Evolutionary conservation across 2,888 invertebrate species (phyloP).

Genomic region (Subacronicta megacephala): DNA sequence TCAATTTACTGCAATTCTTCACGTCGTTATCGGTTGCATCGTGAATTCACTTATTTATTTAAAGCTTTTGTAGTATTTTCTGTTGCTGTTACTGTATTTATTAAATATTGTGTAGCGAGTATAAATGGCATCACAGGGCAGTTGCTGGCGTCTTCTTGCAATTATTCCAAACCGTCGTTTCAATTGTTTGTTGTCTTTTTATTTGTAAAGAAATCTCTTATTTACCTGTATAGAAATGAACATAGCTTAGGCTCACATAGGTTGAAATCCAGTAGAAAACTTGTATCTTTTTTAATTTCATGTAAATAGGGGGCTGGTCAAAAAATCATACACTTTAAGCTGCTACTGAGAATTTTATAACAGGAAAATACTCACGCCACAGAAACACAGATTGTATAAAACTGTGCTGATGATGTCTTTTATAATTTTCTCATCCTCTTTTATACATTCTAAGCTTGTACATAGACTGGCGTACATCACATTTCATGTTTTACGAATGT

Average conservation of each 20-base stretch:
- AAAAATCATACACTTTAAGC: too few relatives aligned
- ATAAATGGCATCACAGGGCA: neutral
- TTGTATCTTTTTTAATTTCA: too few relatives aligned
- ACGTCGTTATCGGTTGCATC: conserved; percentile 34
- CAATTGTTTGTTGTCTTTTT: neutral
- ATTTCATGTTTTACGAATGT: conserved; percentile 59
- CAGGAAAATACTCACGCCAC: too few relatives aligned
- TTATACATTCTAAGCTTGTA: conserved; percentile 13
- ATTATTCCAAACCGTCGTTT: neutral
- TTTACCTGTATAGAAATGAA: too few relatives aligned
- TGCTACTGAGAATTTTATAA: too few relatives aligned
- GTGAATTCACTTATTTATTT: conserved; percentile 31
- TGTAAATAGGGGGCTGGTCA: too few relatives aligned
- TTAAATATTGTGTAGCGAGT: neutral
- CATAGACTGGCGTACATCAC: conserved; percentile 8
- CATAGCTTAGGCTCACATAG: too few relatives aligned
- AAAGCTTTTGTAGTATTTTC: conserved; percentile 11
- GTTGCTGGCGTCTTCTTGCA: neutral
- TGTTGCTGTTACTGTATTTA: conserved; percentile 9
- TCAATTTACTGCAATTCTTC: conserved; percentile 43
- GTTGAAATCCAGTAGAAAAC: too few relatives aligned
- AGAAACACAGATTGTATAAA: too few relatives aligned
- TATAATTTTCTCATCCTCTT: conserved; percentile 3
- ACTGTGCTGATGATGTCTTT: too few relatives aligned
- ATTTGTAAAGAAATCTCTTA: too few relatives aligned